phyloP scores from a whole-genome alignment of 2,888 invertebrate genomes.

The Aspidiotus rigidus region DNA sequence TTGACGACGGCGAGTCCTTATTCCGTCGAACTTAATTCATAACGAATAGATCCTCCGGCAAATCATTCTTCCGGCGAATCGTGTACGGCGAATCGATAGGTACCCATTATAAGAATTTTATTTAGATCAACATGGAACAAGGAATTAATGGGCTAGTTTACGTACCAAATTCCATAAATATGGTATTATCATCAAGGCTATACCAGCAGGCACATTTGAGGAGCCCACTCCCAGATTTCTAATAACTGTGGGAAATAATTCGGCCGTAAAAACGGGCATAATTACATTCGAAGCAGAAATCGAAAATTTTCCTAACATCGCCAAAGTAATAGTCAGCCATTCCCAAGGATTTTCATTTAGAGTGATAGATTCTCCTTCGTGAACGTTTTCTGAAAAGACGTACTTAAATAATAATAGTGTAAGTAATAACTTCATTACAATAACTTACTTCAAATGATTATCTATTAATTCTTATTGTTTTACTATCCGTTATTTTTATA shows the following conservation, averaged over 20 bases:
- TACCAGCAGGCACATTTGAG: conserved; percentile 64
- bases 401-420: too few relatives aligned
- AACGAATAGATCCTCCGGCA: too few relatives aligned
- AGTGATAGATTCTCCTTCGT: not conserved
- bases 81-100: too few relatives aligned
- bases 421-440: too few relatives aligned
- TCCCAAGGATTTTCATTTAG: conserved; percentile 10
- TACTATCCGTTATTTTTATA: too few relatives aligned
- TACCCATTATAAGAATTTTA: too few relatives aligned
- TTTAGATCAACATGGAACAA: too few relatives aligned
- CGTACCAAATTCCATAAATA: conserved; percentile 68
- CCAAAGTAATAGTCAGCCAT: conserved; percentile 61
- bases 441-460: too few relatives aligned
- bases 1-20: too few relatives aligned
- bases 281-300: conserved; percentile 70
- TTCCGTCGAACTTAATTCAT: too few relatives aligned
- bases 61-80: too few relatives aligned
- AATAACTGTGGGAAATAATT: conserved; percentile 61
- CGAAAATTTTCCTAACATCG: conserved; percentile 71
- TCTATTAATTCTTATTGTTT: too few relatives aligned
- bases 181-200: conserved; percentile 66
- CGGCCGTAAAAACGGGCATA: conserved; percentile 65
- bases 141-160: conserved; percentile 32
- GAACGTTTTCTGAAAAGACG: conserved; percentile 22
- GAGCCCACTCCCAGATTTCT: conserved; percentile 63